These are phyloP conservation scores for Druon quercuslanigerum DNA, from an alignment of 1,140 invertebrate genomes.

Conservation along the genomic window DNA sequence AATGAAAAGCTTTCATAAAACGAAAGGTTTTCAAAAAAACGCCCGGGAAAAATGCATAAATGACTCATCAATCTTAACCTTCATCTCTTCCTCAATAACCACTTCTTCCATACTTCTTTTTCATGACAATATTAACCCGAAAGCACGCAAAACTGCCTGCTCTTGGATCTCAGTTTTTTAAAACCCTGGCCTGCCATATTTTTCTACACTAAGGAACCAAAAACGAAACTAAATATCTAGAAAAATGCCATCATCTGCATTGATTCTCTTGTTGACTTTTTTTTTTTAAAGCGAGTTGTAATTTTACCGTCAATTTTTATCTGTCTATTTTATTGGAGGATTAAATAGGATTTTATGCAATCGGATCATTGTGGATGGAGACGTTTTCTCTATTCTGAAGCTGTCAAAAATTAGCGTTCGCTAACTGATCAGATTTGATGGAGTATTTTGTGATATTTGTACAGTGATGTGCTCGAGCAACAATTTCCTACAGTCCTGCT, in stretches of 20 bases:
- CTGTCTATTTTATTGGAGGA: no score
- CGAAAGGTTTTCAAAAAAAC: neutral
- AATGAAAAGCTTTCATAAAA: constrained; percentile 4
- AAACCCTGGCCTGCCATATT: neutral
- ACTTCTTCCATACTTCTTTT: no score
- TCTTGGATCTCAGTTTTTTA: neutral
- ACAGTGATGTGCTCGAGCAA: neutral
- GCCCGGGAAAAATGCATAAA: neutral
- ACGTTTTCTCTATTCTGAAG: neutral
- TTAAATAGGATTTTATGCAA: no score
- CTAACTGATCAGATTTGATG: constrained; percentile 1
- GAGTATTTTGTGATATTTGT: neutral
- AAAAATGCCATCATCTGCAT: neutral
- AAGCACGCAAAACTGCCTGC: no score
- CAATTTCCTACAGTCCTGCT: neutral
- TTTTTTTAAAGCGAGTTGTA: neutral
- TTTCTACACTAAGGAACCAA: neutral
- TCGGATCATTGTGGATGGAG: neutral
- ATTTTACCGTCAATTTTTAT: neutral
- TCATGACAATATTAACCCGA: no score
- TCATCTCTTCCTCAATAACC: no score
- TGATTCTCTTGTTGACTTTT: neutral
- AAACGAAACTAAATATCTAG: neutral
- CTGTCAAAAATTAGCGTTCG: neutral
- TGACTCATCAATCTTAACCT: no score